Evolutionary conservation across 1,140 invertebrate species (phyloP), one percentile per base, ranked within the genome.

Genomic region (Bursaphelenchus mucronatus): DNA sequence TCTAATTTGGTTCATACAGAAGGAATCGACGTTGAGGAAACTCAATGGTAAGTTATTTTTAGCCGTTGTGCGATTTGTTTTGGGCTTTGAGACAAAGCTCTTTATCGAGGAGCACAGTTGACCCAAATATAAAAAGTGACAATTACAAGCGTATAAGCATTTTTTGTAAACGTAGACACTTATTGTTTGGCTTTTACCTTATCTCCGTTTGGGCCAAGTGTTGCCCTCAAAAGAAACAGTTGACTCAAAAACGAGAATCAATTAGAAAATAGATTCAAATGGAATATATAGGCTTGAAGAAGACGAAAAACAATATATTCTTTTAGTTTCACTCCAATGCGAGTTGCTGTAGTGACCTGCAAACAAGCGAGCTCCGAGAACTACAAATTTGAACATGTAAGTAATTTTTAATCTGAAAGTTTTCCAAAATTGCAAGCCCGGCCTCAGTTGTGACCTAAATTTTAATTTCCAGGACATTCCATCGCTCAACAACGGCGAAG

Each of bases 301-400:
- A 68, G 44, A 51, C 11, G 39, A 19, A 61, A 10, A 11, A 43
- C n/a, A 21, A 46, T 7, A 43, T 8, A 10, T 13, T 54, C 19
- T 41, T 69, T n/a, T 41, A 72, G 70, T 21, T 74, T 76, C 46
- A 74, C 72, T n/a, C 64, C 72, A 13, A 66, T 74, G 65, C 17
- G 72, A 39, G 68, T 74, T 47, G 72, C 72, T 11, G 72, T 74
- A 17, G 72, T 74, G 4, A 73, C 72, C 4, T 74, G 74, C 59
- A 74, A 74, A 64, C 30, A 49, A 43, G 15, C 63, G n/a, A 19
- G 10, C 8, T 4, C 67, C 7, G 54, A 44, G 6, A 59, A 19
- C 7, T 39, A 59, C 13, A 59, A 59, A 39, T 30, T 54, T n/a
- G 19, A 6, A 49, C 41, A 39, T 44, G 11, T 13, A 21, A 44